Evolutionary conservation across 2,113 vertebrate species (phyloP).

Genomic region (Progne subis): DNA sequence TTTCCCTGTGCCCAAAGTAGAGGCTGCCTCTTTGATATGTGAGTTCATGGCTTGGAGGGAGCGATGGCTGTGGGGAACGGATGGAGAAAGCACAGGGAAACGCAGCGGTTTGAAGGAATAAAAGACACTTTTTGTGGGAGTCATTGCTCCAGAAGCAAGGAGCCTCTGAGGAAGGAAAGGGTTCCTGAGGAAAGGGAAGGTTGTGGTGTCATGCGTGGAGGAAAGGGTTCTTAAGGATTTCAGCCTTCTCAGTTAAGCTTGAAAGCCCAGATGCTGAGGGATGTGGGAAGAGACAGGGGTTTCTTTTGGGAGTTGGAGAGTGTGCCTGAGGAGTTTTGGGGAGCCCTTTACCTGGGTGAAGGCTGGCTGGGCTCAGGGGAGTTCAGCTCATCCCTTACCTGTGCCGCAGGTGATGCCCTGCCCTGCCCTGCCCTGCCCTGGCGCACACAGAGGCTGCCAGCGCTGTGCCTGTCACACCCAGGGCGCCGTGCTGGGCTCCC

Average conservation of each 20-base stretch:
- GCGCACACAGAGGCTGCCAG: accelerated
- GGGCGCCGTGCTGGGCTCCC: accelerated
- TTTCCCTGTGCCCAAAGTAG: background rate
- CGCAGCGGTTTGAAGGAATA: background rate
- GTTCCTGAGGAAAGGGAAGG: background rate
- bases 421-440: background rate
- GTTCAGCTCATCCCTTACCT: background rate
- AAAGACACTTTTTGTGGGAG: background rate
- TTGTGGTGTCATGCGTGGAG: background rate
- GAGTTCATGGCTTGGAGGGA: background rate
- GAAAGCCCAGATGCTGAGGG: background rate
- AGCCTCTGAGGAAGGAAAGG: background rate
- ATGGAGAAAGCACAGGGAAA: background rate
- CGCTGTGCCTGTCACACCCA: background rate
- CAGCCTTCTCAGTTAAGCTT: background rate
- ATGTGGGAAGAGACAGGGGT: background rate
- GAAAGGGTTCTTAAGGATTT: background rate
- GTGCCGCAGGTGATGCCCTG: background rate
- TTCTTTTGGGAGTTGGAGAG: background rate
- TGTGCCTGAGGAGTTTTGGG: background rate
- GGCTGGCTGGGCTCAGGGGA: background rate
- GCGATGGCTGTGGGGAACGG: background rate
- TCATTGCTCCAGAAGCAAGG: background rate
- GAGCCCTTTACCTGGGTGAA: background rate
- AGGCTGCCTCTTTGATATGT: background rate